Evolutionary conservation across 2,888 invertebrate species (phyloP), one percentile per base, ranked within the genome.

Genomic region (Sialis fuliginosa): DNA sequence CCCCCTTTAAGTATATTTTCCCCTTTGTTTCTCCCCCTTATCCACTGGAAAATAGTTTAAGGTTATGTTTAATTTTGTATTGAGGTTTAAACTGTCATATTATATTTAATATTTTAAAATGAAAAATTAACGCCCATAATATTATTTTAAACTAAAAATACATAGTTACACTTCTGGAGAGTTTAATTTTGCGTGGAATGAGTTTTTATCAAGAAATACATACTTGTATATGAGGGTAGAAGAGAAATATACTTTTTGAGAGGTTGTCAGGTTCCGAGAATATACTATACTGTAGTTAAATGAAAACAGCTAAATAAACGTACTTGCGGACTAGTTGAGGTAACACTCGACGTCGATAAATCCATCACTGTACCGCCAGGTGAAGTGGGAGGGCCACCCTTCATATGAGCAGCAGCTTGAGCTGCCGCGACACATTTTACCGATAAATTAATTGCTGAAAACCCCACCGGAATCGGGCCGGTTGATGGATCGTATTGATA

Each of bases 291-390:
- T 22, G 22, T 22, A 22, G 22, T 22, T 22, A 22, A 22, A 7
- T 12, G 31, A 48, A 13, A 35, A 37, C 12, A 32, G 34, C 35
- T 22, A 22, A 22, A 22, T 22, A 37, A 37, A 47, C 55, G 56
- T 65, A 82, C 87, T 77, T 87, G 86, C 57, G 88, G 88, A 70
- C 87, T 88, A 55, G 80, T 78, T 42, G 81, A 81, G 43, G 81
- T 79, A 48, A 88, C 86, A 64, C 84, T 87, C 57, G 88, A 86
- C 53, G 87, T 85, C 55, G 87, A 87, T 45, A 88, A 73, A 67
- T 88, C 88, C 68, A 88, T 86, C 55, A 87, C 86, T 9, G 86
- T 83, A 51, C 82, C 80, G 44, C 80, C 80, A 39, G 81, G 74
- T 48, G 82, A 79, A 51, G 84, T 79, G 42, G 85, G 85, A 12